Conservation (phyloP, 2,888 invertebrate genomes). For the Lucinisca nassula region DNA sequence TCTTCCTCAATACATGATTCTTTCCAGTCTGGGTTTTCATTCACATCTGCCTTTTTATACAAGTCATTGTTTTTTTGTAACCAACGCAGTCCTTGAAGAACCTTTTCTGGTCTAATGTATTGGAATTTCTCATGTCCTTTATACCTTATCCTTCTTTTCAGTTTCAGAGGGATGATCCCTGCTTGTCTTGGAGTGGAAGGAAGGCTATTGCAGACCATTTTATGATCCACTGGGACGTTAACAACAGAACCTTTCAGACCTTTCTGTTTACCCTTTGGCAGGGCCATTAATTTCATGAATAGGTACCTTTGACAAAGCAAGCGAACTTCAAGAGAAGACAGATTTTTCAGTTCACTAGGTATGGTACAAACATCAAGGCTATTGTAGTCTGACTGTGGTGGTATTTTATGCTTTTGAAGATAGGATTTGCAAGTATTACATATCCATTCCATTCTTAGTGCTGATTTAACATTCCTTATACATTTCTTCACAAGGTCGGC, state of each 20-base stretch:
- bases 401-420: neutral
- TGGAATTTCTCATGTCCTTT: conserved; percentile 24
- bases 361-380: neutral
- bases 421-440: neutral
- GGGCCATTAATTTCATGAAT: neutral
- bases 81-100: neutral
- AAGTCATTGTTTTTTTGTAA: conserved; percentile 19
- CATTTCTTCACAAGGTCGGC: neutral
- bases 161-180: conserved; percentile 19
- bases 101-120: conserved; percentile 15
- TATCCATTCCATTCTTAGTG: neutral
- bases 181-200: too few relatives aligned
- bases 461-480: neutral
- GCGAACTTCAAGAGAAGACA: neutral
- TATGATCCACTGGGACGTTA: too few relatives aligned
- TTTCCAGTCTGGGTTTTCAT: conserved; percentile 12
- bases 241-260: conserved; percentile 3
- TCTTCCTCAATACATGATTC: conserved; percentile 23
- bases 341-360: neutral
- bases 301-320: neutral
- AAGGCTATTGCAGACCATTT: too few relatives aligned
- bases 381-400: neutral
- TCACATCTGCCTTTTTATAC: conserved; percentile 5
- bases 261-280: conserved; percentile 26
- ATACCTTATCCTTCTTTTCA: conserved; percentile 18